Evolutionary conservation across 2,888 invertebrate genomes (phyloP), one percentile per base, ranked within the genome.

Genomic region (Drosophila barbarae): DNA sequence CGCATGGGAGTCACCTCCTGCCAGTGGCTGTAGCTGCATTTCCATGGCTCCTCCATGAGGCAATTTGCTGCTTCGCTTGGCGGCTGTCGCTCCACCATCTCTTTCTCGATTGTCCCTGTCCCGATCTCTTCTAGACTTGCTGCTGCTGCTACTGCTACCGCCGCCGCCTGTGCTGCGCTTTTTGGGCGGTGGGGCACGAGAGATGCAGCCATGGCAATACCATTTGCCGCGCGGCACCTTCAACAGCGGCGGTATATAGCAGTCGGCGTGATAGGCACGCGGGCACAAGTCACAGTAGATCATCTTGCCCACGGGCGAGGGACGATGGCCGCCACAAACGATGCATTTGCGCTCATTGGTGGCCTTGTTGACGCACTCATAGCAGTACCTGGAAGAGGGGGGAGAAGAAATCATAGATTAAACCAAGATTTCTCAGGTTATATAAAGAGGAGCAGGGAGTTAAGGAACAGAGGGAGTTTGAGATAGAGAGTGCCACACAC

Each of bases 321-420:
- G 90, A 72, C 92, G 91, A 82, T 93, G 93, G 18, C 92, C 92
- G 36, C 98, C 98, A 89, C 98, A 99, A 67, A 98, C 96, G 73
- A 98, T 95, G 90, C 98, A 98, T 87, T 96, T 96, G 60, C 96
- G 92, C 86, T 96, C 95, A 32, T 97, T 97, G 26, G 97, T 95
- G 6, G 96, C 97, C 90, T 97, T 96, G 90, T 96, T 96, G 90
- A 95, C 93, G 90, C 98, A 98, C 87, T 97, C 97, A 91, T 95
- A 97, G 90, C 98, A 98, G 90, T 96, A 98, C 95, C 95, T 95
- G 67, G 3, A 77, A 60, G 1, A 10, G 9, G n/a, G 2, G 46
- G 46, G 30, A 28, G 6, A 18, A 0, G 15, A 10, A 5, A 9
- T 3, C 8, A 21, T 9, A 47, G 32, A 32, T 47, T 47, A 46